These are phyloP conservation scores for Hydropsyche betteni DNA, from an alignment of 2,888 invertebrate species.

Conservation along the genomic window DNA sequence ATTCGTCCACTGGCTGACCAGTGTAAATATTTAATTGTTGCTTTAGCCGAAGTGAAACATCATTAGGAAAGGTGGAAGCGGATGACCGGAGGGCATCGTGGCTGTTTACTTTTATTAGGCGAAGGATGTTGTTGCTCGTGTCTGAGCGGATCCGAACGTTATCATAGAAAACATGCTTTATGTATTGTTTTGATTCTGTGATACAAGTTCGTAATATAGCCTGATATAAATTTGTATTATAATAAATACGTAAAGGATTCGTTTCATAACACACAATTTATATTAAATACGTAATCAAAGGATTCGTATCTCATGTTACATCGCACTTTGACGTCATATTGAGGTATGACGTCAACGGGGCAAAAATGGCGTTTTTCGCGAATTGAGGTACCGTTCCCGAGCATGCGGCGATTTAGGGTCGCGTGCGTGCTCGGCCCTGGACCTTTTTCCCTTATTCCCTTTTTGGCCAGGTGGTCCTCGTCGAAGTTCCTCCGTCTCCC, in stretches of 20 bases:
- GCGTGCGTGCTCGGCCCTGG: conserved; percentile 30
- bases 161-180: too few species aligned
- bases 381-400: neutral
- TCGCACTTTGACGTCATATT: neutral
- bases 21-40: conserved; percentile 31
- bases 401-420: conserved; percentile 2
- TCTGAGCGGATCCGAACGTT: too few species aligned
- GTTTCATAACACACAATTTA: too few species aligned
- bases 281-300: too few species aligned
- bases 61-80: conserved; percentile 10
- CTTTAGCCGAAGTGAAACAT: conserved; percentile 4
- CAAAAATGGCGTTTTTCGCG: conserved; percentile 2
- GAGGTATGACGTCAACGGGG: neutral
- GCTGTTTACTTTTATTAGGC: conserved; percentile 10
- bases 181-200: too few species aligned
- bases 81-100: neutral
- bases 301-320: neutral
- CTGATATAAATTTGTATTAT: too few species aligned
- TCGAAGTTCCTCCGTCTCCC: conserved; percentile 25
- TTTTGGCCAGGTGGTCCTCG: conserved; percentile 23
- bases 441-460: neutral
- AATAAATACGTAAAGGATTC: too few species aligned
- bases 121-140: neutral
- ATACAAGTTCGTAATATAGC: too few species aligned
- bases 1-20: neutral